Evolutionary conservation across 2,797 vertebrate species (phyloP).

Genomic region (Columba guinea): DNA sequence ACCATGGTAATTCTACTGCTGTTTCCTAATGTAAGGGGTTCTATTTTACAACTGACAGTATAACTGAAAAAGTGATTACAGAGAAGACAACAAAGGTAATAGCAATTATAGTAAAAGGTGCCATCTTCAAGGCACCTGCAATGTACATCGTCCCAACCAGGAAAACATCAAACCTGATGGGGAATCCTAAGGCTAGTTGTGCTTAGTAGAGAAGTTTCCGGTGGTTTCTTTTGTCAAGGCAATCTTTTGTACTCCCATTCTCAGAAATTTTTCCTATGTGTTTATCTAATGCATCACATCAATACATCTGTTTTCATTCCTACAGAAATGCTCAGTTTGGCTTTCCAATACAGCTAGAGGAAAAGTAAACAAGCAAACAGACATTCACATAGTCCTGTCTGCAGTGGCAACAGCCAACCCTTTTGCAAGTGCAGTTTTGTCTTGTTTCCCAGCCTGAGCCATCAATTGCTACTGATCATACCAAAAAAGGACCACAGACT

Average conservation of each 20-base stretch:
- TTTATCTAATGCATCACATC: not conserved
- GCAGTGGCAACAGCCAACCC: not conserved
- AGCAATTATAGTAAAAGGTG: not conserved
- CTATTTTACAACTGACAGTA: not conserved
- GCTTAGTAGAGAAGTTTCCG: not conserved
- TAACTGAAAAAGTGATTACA: not conserved
- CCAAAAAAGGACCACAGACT: constrained; percentile 3
- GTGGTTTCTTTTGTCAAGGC: not conserved
- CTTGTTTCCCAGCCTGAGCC: not conserved
- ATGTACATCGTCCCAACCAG: not conserved
- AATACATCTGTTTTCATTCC: not conserved
- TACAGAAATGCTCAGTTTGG: not conserved
- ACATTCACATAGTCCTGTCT: not conserved
- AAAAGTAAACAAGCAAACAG: constrained; percentile 21
- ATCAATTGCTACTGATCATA: not conserved
- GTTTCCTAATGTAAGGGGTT: not conserved
- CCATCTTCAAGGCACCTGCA: not conserved
- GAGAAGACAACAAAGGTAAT: not conserved
- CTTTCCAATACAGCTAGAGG: not conserved
- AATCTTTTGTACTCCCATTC: not conserved
- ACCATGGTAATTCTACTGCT: not conserved
- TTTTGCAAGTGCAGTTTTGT: not conserved
- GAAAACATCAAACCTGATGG: not conserved
- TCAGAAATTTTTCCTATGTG: not conserved
- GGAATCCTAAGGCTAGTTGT: not conserved